phyloP scores from a whole-genome alignment of 2,888 invertebrate species.

The Brenthis hecate region DNA sequence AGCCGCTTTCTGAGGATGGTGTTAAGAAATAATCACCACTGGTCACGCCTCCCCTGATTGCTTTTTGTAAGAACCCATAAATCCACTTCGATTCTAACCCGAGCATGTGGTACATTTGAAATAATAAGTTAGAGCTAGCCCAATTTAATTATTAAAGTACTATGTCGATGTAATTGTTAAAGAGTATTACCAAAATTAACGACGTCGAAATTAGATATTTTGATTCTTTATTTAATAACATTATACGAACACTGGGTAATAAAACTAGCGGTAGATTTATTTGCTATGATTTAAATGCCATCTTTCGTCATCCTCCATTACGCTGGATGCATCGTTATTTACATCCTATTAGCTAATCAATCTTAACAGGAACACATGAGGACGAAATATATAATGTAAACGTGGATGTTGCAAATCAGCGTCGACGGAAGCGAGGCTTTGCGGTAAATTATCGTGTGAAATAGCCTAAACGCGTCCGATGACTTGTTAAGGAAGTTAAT shows the following conservation, averaged over 20 bases:
- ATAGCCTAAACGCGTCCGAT: constrained; percentile 41
- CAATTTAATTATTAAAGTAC: constrained; percentile 46
- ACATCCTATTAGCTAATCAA: constrained; percentile 56
- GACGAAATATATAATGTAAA: constrained; percentile 45
- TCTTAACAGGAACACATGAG: constrained; percentile 50
- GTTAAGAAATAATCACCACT: constrained; percentile 79
- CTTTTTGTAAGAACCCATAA: constrained; percentile 75
- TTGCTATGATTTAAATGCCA: constrained; percentile 51
- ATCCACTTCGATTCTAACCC: constrained; percentile 62
- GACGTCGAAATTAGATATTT: constrained; percentile 56
- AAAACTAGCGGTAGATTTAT: constrained; percentile 50
- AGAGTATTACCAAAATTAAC: constrained; percentile 47
- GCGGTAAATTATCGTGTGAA: constrained; percentile 57
- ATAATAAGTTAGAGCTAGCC: constrained; percentile 57
- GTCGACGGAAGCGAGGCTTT: constrained; percentile 57
- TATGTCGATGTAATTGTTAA: constrained; percentile 50
- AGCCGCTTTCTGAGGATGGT: constrained; percentile 69
- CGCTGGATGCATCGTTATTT: constrained; percentile 45
- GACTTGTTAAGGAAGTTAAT: constrained; percentile 40
- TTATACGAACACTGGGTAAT: constrained; percentile 48
- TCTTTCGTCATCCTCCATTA: constrained; percentile 36
- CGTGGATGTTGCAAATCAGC: constrained; percentile 47
- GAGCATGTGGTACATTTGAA: constrained; percentile 64
- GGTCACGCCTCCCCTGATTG: constrained; percentile 76
- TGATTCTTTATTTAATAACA: constrained; percentile 52